Evolutionary conservation across 2,113 vertebrate species (phyloP).

Genomic region (Danionella cerebrum): DNA sequence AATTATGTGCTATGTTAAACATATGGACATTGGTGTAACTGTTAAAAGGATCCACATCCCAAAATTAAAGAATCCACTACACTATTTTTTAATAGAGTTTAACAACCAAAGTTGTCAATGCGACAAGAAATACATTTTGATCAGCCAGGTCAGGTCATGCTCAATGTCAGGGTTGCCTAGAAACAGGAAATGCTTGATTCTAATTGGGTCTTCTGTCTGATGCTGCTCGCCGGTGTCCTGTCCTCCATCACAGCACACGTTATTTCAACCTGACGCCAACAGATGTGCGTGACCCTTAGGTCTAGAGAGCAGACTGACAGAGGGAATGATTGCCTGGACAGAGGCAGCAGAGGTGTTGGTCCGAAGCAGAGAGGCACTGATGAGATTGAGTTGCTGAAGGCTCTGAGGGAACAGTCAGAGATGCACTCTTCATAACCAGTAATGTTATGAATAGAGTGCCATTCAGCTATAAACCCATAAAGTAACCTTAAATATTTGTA

Average conservation of each 20-base stretch:
- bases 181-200: slow-evolving; percentile 33
- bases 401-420: too few species aligned
- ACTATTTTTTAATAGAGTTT: too few species aligned
- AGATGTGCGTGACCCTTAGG: slow-evolving; percentile 21
- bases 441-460: too few species aligned
- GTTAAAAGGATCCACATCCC: too few species aligned
- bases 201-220: slow-evolving; percentile 37
- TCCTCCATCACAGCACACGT: slow-evolving; percentile 48
- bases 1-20: too few species aligned
- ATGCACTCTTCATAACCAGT: too few species aligned
- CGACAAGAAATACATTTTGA: slow-evolving; percentile 14
- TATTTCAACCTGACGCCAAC: slow-evolving; percentile 45
- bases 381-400: neutral
- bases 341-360: neutral
- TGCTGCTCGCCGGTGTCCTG: slow-evolving; percentile 38
- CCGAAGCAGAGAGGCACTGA: neutral
- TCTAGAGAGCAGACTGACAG: slow-evolving; percentile 33
- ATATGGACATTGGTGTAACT: too few species aligned
- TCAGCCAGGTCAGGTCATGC: slow-evolving; percentile 28
- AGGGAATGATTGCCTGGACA: neutral
- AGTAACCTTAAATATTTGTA: too few species aligned
- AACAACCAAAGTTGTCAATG: slow-evolving; percentile 38
- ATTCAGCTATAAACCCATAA: too few species aligned
- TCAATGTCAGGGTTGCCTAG: slow-evolving; percentile 26
- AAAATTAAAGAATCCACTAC: too few species aligned